These are phyloP conservation scores for Oncorhynchus mykiss DNA, from an alignment of 2,113 vertebrate species.

Conservation along the genomic window DNA sequence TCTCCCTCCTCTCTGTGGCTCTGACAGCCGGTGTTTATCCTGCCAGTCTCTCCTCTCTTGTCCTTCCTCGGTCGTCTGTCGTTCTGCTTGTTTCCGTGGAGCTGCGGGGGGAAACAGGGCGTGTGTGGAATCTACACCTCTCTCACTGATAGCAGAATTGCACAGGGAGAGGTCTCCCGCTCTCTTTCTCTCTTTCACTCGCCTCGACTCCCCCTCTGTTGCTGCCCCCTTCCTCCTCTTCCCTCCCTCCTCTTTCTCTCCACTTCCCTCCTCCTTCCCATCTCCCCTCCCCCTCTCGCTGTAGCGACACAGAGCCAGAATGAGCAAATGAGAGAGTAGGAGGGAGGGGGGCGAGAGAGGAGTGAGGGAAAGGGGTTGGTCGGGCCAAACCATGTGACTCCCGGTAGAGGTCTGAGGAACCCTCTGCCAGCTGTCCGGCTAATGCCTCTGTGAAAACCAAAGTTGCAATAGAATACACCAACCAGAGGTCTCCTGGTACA, in stretches of 20 bases:
- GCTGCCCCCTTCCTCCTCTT: slow-evolving; percentile 8
- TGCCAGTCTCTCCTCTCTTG: slow-evolving; percentile 9
- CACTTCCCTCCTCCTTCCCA: slow-evolving; percentile 52
- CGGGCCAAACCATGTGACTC: slow-evolving; percentile 52
- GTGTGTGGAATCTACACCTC: slow-evolving; percentile 29
- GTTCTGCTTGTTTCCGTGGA: slow-evolving; percentile 16
- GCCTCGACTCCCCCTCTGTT: slow-evolving; percentile 30
- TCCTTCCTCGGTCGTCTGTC: slow-evolving; percentile 7
- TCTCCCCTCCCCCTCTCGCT: slow-evolving; percentile 60
- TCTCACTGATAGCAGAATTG: slow-evolving; percentile 36
- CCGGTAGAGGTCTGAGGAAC: slow-evolving; percentile 38
- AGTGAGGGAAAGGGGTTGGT: slow-evolving; percentile 46
- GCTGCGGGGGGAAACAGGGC: slow-evolving; percentile 25
- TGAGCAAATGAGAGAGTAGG: slow-evolving; percentile 44
- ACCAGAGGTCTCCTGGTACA: slow-evolving; percentile 43
- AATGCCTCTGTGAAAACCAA: slow-evolving; percentile 70
- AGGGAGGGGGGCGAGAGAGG: slow-evolving; percentile 35
- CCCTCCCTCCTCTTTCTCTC: slow-evolving; percentile 25
- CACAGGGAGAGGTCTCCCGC: slow-evolving; percentile 56
- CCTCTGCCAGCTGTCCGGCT: slow-evolving; percentile 73
- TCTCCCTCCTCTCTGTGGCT: slow-evolving; percentile 21
- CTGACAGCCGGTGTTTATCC: slow-evolving; percentile 55
- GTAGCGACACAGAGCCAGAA: slow-evolving; percentile 34
- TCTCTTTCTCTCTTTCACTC: slow-evolving; percentile 40
- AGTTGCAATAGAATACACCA: slow-evolving; percentile 67